Conservation (phyloP, 2,113 vertebrate species). For the Hippopotamus amphibius region DNA sequence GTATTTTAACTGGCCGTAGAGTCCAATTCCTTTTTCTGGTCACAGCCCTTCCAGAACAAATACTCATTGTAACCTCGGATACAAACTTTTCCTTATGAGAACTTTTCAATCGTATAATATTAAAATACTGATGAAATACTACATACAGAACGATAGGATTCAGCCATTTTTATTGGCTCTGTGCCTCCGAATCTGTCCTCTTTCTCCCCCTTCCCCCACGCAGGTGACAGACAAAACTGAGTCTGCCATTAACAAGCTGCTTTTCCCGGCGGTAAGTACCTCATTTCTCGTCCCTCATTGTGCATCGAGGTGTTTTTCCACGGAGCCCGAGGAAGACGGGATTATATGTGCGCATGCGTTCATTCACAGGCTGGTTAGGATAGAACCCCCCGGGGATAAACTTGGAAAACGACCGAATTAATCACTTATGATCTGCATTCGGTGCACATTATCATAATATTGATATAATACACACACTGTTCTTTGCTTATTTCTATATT, state of each 20-base stretch:
- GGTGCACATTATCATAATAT: slow-evolving; percentile 70
- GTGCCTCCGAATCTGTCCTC: background rate
- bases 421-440: slow-evolving; percentile 63
- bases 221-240: background rate
- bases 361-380: background rate
- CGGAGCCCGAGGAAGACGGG: background rate
- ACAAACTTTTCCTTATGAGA: background rate
- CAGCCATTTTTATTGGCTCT: background rate
- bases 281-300: background rate
- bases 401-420: slow-evolving; percentile 66
- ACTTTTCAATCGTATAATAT: background rate
- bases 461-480: slow-evolving; percentile 77
- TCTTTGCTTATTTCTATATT: slow-evolving; percentile 62
- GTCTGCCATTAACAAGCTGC: background rate
- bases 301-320: slow-evolving; percentile 33
- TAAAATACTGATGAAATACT: background rate
- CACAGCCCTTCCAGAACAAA: background rate
- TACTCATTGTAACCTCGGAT: background rate
- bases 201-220: rapidly evolving
- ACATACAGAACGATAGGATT: background rate
- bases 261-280: background rate
- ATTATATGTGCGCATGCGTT: background rate
- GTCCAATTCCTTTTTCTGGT: background rate
- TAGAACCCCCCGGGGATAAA: background rate
- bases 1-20: background rate